These are phyloP conservation scores for Melierax canorus DNA, from an alignment of 2,113 vertebrate species.

Conservation along the genomic window DNA sequence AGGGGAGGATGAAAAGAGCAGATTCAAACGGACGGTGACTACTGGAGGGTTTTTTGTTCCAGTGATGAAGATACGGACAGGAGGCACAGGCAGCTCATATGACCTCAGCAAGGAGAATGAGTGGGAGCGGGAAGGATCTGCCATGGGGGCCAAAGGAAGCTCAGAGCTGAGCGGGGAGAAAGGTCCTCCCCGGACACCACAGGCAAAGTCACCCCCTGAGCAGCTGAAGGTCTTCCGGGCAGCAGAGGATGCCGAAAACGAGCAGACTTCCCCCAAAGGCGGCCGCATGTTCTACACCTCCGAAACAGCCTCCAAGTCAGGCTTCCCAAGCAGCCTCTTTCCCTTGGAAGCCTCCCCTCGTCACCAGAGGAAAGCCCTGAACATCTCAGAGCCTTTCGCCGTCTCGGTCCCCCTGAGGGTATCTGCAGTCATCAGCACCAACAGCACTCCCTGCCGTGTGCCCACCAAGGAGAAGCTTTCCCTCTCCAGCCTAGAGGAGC, in stretches of 20 bases:
- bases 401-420: conserved; percentile 92
- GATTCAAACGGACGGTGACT: conserved; percentile 74
- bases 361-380: conserved; percentile 91
- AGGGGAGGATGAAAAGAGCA: conserved; percentile 85
- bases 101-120: conserved; percentile 86
- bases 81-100: conserved; percentile 82
- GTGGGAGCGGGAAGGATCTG: conserved; percentile 78
- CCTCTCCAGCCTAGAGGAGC: conserved; percentile 75
- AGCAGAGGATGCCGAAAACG: conserved; percentile 77
- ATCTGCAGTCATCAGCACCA: conserved; percentile 93
- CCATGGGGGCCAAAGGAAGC: conserved; percentile 71
- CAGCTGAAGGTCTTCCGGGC: conserved; percentile 94
- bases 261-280: conserved; percentile 87
- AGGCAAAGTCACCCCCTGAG: conserved; percentile 83
- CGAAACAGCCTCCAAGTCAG: conserved; percentile 76
- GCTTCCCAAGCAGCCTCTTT: conserved; percentile 85
- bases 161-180: conserved; percentile 51
- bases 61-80: conserved; percentile 81
- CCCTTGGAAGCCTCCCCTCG: conserved; percentile 90
- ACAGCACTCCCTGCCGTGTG: conserved; percentile 89
- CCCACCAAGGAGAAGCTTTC: conserved; percentile 80
- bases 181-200: conserved; percentile 24
- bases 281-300: conserved; percentile 91
- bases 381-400: conserved; percentile 94
- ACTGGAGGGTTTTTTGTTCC: conserved; percentile 82